A percentile compares a stretch with the other conserved stretches of the same genome.
Evolutionary conservation across 2,113 vertebrate genomes (phyloP).

Genomic region (Lathamus discolor): DNA sequence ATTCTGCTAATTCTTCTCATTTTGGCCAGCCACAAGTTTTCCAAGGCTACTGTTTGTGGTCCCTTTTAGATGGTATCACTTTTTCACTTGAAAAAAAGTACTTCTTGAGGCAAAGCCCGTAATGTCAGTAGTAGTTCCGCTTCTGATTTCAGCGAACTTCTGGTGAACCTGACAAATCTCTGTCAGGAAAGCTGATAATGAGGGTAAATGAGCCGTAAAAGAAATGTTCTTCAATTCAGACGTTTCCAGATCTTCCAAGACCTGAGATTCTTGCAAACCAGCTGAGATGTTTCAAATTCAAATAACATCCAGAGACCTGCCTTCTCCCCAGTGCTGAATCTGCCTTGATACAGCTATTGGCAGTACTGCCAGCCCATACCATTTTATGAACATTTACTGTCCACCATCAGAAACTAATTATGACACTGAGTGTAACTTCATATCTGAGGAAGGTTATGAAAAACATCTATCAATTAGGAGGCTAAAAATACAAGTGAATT

Average conservation of each 20-base stretch:
- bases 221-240: neutral
- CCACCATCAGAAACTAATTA: constrained; percentile 1
- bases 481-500: neutral
- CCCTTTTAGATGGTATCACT: neutral
- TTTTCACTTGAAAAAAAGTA: neutral
- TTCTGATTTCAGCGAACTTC: constrained; percentile 10
- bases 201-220: neutral
- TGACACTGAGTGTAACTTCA: neutral
- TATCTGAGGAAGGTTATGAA: neutral
- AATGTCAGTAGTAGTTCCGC: neutral
- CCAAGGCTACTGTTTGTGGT: neutral
- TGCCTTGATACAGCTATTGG: neutral
- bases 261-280: neutral
- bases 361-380: neutral
- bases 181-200: neutral
- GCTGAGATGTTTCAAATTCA: neutral
- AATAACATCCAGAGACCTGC: neutral
- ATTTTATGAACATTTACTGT: neutral
- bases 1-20: neutral
- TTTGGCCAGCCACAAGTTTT: constrained; percentile 8
- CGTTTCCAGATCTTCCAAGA: neutral
- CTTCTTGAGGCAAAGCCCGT: neutral
- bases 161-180: constrained; percentile 2
- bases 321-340: neutral
- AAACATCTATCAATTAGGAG: neutral